Conservation (phyloP, 2,797 vertebrate genomes). For the Zalophus californianus region DNA sequence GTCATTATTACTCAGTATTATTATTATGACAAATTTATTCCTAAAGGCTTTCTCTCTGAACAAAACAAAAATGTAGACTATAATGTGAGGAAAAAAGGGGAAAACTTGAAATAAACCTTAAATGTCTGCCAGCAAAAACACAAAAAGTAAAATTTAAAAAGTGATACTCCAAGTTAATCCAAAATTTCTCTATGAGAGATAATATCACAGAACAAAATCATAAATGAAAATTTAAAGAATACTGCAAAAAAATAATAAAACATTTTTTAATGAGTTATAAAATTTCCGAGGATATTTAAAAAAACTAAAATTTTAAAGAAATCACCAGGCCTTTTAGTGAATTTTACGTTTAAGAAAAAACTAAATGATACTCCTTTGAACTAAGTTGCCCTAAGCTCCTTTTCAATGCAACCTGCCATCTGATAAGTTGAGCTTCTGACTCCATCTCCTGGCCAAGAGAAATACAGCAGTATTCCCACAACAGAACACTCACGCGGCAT, state of each 20-base stretch:
- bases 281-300: neutral
- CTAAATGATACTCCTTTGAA: neutral
- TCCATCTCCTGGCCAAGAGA: constrained; percentile 85
- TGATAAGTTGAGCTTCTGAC: constrained; percentile 63
- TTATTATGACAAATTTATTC: neutral
- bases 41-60: neutral
- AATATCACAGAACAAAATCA: constrained; percentile 24
- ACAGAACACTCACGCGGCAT: constrained; percentile 92
- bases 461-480: neutral
- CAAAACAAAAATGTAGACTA: neutral
- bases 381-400: neutral
- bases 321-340: neutral
- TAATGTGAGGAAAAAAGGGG: neutral
- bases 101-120: neutral
- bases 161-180: neutral
- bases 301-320: neutral
- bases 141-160: neutral
- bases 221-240: constrained; percentile 9
- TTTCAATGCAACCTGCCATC: neutral
- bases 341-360: neutral
- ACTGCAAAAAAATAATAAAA: neutral
- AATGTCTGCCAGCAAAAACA: neutral
- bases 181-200: constrained; percentile 16
- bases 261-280: neutral
- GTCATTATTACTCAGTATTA: neutral